Base-by-base conservation (phyloP, 1,140 invertebrate genomes). In the Dreissena polymorpha region DNA sequence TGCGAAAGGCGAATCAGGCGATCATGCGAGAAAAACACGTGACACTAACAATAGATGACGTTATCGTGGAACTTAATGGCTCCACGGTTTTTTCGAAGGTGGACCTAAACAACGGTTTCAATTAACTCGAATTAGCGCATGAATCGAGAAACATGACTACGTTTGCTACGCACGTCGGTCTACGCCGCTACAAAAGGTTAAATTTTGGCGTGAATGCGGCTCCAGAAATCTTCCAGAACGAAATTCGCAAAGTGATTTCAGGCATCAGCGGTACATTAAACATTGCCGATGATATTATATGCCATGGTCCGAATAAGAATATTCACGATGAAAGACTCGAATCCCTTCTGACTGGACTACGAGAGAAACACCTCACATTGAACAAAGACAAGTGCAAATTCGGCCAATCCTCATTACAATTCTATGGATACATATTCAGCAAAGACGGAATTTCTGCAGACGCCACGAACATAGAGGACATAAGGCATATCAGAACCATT, bases 41-140 rank as follows among this genome's bases (percentile, higher is more conserved):
- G 3, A 86, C 82, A 0, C 84, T 87, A 14, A 85, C 87, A 57
- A 25, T 88, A 21, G 86, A 88, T 63, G 88, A 88, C n/a, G 53
- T 87, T 10, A 64, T 88, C 14, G 23, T 51, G 18, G 84, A 87
- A 39, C 60, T 89, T n/a, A 78, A 88, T n/a, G 83, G 76, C 29
- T 64, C 77, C 0, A 80, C 64, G 63, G 69, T 78, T 5, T 86
- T 88, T 50, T 79, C 79, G 18, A 88, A 86, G 51, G 23, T 89
- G 12, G 86, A 89, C 57, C 53, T 88, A 0, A 2, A 21, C 8
- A 39, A 78, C 65, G 86, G 70, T 13, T 90, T 82, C 76, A 85
- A 89, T 71, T 88, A 90, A 53, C n/a, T 90, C 2, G 87, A 86
- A 51, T 50, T 87, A 6, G 65, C 78, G 1, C 18, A 64, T 29